Evolutionary conservation across 1,140 invertebrate genomes (phyloP).

Genomic region (Berghia stephanieae): DNA sequence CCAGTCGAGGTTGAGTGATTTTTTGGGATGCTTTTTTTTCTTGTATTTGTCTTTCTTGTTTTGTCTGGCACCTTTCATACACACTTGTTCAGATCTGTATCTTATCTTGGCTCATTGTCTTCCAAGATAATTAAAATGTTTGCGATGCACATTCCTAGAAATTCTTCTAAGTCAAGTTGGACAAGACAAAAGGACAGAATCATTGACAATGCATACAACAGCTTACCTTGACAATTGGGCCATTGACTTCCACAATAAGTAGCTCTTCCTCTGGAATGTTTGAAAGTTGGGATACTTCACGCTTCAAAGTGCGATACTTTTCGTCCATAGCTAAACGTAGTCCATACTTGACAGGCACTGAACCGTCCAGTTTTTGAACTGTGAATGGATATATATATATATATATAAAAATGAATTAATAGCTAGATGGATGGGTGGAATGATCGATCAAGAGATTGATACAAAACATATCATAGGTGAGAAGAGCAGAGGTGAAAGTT

Average conservation of each 20-base stretch:
- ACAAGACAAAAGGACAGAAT: neutral
- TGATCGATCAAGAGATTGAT: too few relatives aligned
- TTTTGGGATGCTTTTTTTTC: too few relatives aligned
- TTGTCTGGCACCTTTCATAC: too few relatives aligned
- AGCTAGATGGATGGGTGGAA: too few relatives aligned
- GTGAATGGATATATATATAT: slow-evolving; percentile 39
- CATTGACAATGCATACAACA: neutral
- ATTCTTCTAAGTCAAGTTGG: neutral
- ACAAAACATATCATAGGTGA: neutral
- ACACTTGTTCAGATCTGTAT: too few relatives aligned
- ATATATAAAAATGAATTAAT: too few relatives aligned
- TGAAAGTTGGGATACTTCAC: slow-evolving; percentile 75
- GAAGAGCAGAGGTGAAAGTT: neutral
- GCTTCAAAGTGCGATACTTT: slow-evolving; percentile 78
- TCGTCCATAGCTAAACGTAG: slow-evolving; percentile 82
- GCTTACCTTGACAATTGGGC: slow-evolving; percentile 74
- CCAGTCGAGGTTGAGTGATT: too few relatives aligned
- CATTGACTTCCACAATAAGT: slow-evolving; percentile 76
- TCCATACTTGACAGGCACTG: slow-evolving; percentile 83
- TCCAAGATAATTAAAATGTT: neutral
- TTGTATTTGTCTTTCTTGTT: too few relatives aligned
- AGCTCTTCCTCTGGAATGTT: slow-evolving; percentile 73
- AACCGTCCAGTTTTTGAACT: slow-evolving; percentile 82
- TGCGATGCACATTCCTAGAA: neutral
- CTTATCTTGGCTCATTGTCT: too few relatives aligned